Base-by-base conservation (phyloP, 1,140 invertebrate species). In the Anagrus nilaparvatae region DNA sequence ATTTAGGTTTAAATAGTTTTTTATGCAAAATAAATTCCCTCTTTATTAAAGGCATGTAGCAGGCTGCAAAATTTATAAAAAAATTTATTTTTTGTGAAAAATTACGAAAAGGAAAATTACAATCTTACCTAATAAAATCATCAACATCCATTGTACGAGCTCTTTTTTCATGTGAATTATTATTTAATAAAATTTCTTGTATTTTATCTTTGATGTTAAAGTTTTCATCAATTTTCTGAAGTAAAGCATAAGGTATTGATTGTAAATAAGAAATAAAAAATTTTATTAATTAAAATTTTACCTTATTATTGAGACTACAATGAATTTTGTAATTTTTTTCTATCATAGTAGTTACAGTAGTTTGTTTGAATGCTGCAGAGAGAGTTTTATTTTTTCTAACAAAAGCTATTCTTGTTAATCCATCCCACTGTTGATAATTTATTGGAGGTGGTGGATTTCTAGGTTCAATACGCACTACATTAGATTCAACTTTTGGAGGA, bases 401-500 rank as follows among this genome's bases (percentile, higher is more conserved):
- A 70, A 99, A 99, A 18, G 82, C 87, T 50, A 98, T 92, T 55
- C 95, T 75, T 1, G 95, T 87, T 13, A 99, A 67, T 7, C 92
- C 92, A 77, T 99, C 96, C 95, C 94, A 99, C 74, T 98, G 94
- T 52, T 82, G 81, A 64, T 93, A 99, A 65, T 96, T 93, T 19
- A 99, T 87, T 9, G 89, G 81, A 19, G 95, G 95, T 24, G 93
- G 89, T 33, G 96, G 97, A 74, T 95, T 95, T 58, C 82, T 79
- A 5, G 95, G 96, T 64, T 99, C 95, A 60, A 99, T 82, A 58
- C 97, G 73, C 0, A 99, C 92, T n/a, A 99, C 96, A 72, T 83
- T 90, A 0, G 94, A 98, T 68, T 99, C 97, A 1, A 99, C 92
- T 74, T 95, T 98, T 24, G 96, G 96, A 27, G 97, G 96, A 28